Evolutionary conservation across 2,113 vertebrate species (phyloP).

Genomic region (Dendrocopos noguchii): DNA sequence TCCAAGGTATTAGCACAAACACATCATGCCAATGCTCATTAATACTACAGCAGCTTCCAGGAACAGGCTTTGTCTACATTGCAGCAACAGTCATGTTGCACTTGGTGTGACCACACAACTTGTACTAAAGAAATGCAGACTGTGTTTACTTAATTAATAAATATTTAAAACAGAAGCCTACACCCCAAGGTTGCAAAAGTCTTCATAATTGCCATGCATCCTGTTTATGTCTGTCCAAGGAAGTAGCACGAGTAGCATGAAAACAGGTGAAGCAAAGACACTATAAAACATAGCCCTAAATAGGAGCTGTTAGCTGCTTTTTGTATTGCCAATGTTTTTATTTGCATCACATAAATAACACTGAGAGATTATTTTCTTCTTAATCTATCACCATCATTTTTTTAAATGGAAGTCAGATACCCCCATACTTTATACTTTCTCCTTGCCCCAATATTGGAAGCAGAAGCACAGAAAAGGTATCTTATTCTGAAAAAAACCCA

Average conservation of each 20-base stretch:
- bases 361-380: background rate
- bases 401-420: background rate
- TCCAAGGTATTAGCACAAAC: background rate
- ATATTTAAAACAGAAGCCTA: constrained; percentile 14
- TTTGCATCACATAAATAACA: background rate
- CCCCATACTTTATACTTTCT: background rate
- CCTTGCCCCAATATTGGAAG: background rate
- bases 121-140: background rate
- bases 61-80: background rate
- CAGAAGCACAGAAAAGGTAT: background rate
- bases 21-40: background rate
- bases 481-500: background rate
- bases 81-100: background rate
- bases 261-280: background rate
- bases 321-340: background rate
- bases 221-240: constrained; percentile 30
- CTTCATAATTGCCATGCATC: constrained; percentile 26
- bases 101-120: background rate
- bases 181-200: constrained; percentile 43
- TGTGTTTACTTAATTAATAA: background rate
- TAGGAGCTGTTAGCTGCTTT: background rate
- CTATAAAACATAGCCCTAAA: background rate
- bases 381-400: background rate
- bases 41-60: background rate
- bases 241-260: background rate